A percentile compares a stretch with the other conserved stretches of the same genome.
phyloP scores from a whole-genome alignment of 30 jellyfish, hydroid and myxozoan species.

The Aurelia aurita complex sp. Pacific region DNA sequence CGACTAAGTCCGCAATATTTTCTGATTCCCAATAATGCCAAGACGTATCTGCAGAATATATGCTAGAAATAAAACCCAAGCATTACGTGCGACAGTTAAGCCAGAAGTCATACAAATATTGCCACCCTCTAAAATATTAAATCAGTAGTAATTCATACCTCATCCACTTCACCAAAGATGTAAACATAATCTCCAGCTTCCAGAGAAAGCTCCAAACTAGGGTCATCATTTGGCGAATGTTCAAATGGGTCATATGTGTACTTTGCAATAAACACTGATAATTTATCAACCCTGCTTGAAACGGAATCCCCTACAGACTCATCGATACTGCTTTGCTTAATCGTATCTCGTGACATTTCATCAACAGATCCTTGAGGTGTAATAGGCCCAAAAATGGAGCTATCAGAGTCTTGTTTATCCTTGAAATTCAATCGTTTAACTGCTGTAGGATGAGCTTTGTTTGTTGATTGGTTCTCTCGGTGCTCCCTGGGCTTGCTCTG shows the following conservation, averaged over 20 bases:
- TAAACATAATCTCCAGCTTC: conserved; percentile 81
- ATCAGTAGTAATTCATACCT: conserved; percentile 25
- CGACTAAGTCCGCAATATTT: too few relatives aligned
- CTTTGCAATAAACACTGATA: conserved; percentile 69
- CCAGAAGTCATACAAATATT: too few relatives aligned
- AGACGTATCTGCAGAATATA: too few relatives aligned
- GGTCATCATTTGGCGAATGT: conserved; percentile 88
- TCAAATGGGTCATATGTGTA: conserved; percentile 86
- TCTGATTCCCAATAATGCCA: too few relatives aligned
- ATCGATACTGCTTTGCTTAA: neutral
- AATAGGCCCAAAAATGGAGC: conserved; percentile 38
- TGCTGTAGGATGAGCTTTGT: neutral
- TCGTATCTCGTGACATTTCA: neutral
- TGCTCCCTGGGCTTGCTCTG: too few relatives aligned
- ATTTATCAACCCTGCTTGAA: conserved; percentile 20
- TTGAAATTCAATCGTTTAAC: conserved; percentile 35
- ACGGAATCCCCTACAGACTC: neutral
- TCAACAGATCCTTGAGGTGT: conserved; percentile 40
- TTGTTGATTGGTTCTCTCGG: too few relatives aligned
- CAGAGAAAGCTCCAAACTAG: conserved; percentile 74
- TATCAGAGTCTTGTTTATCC: conserved; percentile 10
- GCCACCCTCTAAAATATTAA: too few relatives aligned
- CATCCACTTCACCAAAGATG: conserved; percentile 85
- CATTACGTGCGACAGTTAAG: too few relatives aligned
- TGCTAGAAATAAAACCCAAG: too few relatives aligned